Base-by-base conservation (phyloP, 2,797 vertebrate genomes). In the Kryptolebias ocellatus region DNA sequence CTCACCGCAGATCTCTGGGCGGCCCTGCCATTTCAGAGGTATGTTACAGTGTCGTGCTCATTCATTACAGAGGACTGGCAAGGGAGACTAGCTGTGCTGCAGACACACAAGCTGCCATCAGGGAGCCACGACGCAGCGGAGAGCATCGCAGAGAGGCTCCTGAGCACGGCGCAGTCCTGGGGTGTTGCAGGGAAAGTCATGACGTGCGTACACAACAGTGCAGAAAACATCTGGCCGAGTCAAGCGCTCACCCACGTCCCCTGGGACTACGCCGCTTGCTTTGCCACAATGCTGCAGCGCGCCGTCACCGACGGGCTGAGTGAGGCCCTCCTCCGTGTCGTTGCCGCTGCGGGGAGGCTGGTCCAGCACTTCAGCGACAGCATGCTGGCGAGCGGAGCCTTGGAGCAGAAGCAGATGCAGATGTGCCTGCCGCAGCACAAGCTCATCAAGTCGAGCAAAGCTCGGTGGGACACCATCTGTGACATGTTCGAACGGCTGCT, bases 21-120 rank as follows among this genome's bases (percentile, higher is more conserved):
- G 1, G 85, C 76, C 1, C 67, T 83, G 5, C 85, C 87, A 1
- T 75, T 60, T 52, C 87, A 92, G 63, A 83, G 68, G 24, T 92
- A 90, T 56, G 17, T 90, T 0, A 89, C 88, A 0, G n/a, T 91
- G 1, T 88, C 80, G 27, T 92, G 91, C 46, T 90, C 87, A 0
- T 92, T 88, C 79, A 90, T 91, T 11, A 88, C 88, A 0, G 87
- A 90, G 3, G 83, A 90, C 59, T 92, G 90, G 90, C 82, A 87
- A 60, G 74, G 83, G 17, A 85, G 58, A 76, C 82, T 86, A 0
- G 83, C 83, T 4, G 90, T 90, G 58, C 84, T 90, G 74, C 84
- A 89, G 49, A 90, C 87, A 0, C 79, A 86, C 61, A 86, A 78
- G 64, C 80, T 90, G 0, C 45, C 79, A 1, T 54, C 86, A 0